Base-by-base conservation (phyloP, 2,113 vertebrate species). In the Coracopsis vasa region DNA sequence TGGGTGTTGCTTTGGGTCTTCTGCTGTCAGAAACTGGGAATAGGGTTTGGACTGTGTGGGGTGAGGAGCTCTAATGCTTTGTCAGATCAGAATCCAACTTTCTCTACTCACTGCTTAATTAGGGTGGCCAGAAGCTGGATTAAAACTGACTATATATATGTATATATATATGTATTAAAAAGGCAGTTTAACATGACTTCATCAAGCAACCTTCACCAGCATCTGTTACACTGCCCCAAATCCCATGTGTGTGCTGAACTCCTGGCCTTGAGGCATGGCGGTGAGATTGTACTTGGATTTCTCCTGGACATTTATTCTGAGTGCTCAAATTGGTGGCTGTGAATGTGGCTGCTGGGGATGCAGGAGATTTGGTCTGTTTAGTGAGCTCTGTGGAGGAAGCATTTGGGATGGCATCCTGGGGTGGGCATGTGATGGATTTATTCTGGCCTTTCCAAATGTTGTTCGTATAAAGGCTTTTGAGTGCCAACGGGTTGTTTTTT, bases 331-430 rank as follows among this genome's bases (percentile, higher is more conserved):
- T 0, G 69, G 81, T 94, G 93, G 67, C 92, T 41, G 2, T 88
- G 92, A 96, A 96, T 66, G 54, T 95, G 90, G 31, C 83, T 65
- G 10, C 85, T 42, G 79, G 93, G 81, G 75, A 65, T 48, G 62
- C 42, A 47, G 64, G 69, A 61, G 20, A 41, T 13, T 19, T 35
- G 2, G 2, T 8, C 41, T 35, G 16, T 41, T 83, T 19, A 2
- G 13, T 8, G 51, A 7, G 11, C 29, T 23, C 80, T 86, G 37
- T 50, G 45, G 51, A 31, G 72, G 29, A 73, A 37, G 19, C 33
- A 5, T 24, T 35, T 13, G 71, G 51, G 58, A 9, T 25, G 58
- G 29, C 18, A 35, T 45, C 60, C 41, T 39, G 60, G 75, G 42
- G 2, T 4, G 20, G 64, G n/a, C 21, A 15, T 2, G 0, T 7